Conservation (phyloP, 2,797 vertebrate species). For the Myotis daubentonii region DNA sequence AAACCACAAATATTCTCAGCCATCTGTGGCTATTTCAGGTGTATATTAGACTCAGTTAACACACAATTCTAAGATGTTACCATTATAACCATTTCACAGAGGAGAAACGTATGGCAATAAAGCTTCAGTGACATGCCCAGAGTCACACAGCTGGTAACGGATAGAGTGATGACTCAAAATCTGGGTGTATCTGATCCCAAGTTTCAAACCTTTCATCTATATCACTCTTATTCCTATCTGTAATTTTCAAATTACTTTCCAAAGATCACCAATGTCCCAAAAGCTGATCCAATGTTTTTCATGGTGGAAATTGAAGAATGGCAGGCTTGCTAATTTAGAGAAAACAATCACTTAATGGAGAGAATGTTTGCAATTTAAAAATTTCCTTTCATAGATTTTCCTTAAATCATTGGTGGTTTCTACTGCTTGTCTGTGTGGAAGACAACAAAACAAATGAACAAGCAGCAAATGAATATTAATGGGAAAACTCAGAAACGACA, state of each 20-base stretch:
- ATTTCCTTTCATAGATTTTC: constrained; percentile 67
- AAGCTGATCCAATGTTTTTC: background rate
- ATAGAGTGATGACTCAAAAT: background rate
- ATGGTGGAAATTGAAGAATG: constrained; percentile 50
- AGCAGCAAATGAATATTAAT: constrained; percentile 72
- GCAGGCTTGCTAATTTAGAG: constrained; percentile 33
- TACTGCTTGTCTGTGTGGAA: constrained; percentile 53
- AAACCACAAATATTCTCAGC: background rate
- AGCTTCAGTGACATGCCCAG: background rate
- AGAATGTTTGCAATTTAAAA: constrained; percentile 63
- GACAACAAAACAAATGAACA: constrained; percentile 66
- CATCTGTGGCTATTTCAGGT: background rate
- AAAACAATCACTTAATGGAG: constrained; percentile 64
- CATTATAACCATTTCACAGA: background rate
- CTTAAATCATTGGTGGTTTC: constrained; percentile 47
- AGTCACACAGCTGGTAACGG: background rate
- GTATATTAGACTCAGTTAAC: background rate
- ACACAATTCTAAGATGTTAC: background rate
- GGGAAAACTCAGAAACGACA: constrained; percentile 41
- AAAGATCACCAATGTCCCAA: background rate
- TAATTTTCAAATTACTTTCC: background rate
- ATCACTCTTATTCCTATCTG: background rate
- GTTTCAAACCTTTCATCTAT: background rate
- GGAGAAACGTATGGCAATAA: background rate
- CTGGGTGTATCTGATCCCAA: background rate